Percentiles rank a stretch among this genome's conserved stretches.
Evolutionary conservation across 2,797 vertebrate genomes (phyloP).

Genomic region (Euthynnus affinis): DNA sequence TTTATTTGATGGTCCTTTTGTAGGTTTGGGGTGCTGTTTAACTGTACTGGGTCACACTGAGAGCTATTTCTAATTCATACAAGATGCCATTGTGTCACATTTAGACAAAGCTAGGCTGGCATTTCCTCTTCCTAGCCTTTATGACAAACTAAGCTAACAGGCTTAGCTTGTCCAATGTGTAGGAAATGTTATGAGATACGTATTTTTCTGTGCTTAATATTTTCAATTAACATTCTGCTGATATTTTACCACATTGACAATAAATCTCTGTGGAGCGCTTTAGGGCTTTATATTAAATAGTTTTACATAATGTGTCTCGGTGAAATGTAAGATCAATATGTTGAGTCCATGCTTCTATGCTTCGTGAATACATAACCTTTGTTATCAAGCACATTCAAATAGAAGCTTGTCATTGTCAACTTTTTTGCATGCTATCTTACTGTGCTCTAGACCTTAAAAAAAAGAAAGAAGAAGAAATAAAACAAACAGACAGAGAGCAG

Average conservation of each 20-base stretch:
- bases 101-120: not conserved
- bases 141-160: not conserved
- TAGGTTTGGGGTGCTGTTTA: no score
- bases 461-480: conserved; percentile 18
- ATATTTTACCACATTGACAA: conserved; percentile 19
- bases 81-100: not conserved
- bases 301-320: not conserved
- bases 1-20: no score
- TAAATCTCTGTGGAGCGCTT: conserved; percentile 7
- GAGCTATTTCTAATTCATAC: no score
- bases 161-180: not conserved
- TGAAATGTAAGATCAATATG: conserved; percentile 18
- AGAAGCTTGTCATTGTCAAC: conserved; percentile 33
- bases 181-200: not conserved
- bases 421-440: conserved; percentile 38
- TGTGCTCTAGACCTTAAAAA: conserved; percentile 26
- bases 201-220: not conserved
- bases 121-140: not conserved
- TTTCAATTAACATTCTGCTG: conserved; percentile 11
- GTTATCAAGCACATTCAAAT: conserved; percentile 19
- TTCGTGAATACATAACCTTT: conserved; percentile 6
- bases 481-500: conserved; percentile 56
- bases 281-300: conserved; percentile 1
- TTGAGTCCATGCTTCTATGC: not conserved
- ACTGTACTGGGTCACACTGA: no score